Evolutionary conservation across 2,113 vertebrate genomes (phyloP), one percentile per base, ranked within the genome.

Genomic region (Azemiops feae): DNA sequence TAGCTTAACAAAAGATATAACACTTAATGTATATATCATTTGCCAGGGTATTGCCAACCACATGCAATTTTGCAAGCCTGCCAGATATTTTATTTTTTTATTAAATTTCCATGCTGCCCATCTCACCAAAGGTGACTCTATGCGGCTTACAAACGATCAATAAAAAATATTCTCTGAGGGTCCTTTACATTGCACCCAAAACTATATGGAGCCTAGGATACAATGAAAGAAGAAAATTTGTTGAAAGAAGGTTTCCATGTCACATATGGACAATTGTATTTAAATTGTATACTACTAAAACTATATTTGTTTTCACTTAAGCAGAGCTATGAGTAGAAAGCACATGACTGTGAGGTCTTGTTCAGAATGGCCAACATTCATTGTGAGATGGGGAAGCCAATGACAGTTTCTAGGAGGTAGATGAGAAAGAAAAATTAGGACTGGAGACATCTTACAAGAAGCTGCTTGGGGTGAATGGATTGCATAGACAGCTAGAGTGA

Each of bases 201-300:
- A 96, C 95, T 88, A 94, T 92, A 95, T 94, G 89, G 87, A 60
- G 16, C 93, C 90, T 87, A 90, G 30, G 91, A 58, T 5, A 87
- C 91, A 94, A 94, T 92, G 91, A 89, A 95, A 39, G 92, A 87
- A 95, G 95, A 6, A 88, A 88, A 81, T 88, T 89, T 93, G 92
- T 94, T 96, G 94, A 96, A 64, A 95, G 91, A 95, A 96, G 86
- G 90, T 96, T 96, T 94, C 96, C 93, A 30, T 69, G 54, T 96
- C 96, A 92, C 95, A 43, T 69, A 95, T 95, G 89, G 94, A 89
- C 90, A 95, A 95, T 92, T 95, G 93, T 97, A 94, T 97, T 97
- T 96, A 91, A n/a, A 30, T 30, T 64, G 58, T 30, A 64, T 64
- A 60, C 25, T 60, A 60, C 27, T 60, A 60, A 60, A 60, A 60